Evolutionary conservation across 2,113 vertebrate species (phyloP), one percentile per base, ranked within the genome.

Genomic region (Oriolus oriolus): DNA sequence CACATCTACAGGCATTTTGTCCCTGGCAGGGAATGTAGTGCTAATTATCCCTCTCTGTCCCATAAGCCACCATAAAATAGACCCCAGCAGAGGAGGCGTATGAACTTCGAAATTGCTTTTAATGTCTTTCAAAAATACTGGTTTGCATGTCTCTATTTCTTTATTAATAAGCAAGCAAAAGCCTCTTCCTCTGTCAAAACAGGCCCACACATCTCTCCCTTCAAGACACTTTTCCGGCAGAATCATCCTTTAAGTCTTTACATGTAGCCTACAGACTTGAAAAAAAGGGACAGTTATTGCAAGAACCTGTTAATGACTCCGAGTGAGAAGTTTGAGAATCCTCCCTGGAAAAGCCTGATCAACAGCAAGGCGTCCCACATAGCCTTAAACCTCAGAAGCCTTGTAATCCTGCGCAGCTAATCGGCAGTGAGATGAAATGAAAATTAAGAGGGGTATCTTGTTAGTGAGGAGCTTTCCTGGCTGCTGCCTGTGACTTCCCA

Each of bases 121-220:
- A 54, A 77, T 26, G 22, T 53, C 56, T 91, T 80, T 77, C 60
- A 54, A 60, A 74, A 91, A 74, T 53, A 50, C 21, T 52, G 54
- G 6, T 65, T 80, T 83, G 24, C 8, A 13, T 57, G 39, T 79
- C 45, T 80, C 44, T 60, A 11, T 73, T 91, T 79, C 84, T 77
- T 52, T n/a, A 16, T 49, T 84, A 73, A 91, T 82, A 77, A 64
- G 28, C 23, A 47, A 89, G 53, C 31, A 89, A 74, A 78, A 78
- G 30, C 39, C 33, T 95, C 54, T 82, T 93, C n/a, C 52, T 71
- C 93, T 90, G 61, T 85, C 89, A 90, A 88, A 93, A 88, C 39
- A 79, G 75, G n/a, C 75, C 90, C 68, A 79, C 66, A 30, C 69
- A 63, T 44, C 31, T 78, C 73, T 93, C 50, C 42, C 89, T 74